Conservation (phyloP, 2,888 invertebrate species). For the Conchocele bisecta region DNA sequence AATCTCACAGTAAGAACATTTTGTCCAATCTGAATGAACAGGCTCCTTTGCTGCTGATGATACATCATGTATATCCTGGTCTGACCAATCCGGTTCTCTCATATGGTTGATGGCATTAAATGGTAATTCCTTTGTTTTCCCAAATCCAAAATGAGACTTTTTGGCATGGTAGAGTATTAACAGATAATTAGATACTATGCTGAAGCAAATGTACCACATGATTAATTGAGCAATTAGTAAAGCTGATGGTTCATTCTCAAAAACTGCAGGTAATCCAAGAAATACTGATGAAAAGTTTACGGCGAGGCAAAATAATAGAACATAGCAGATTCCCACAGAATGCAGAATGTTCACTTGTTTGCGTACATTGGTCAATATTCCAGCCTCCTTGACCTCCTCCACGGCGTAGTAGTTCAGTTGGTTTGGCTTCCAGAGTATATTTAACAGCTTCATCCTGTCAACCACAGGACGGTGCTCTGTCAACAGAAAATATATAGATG, state of each 20-base stretch:
- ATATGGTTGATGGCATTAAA: slow-evolving; percentile 23
- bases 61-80: slow-evolving; percentile 4
- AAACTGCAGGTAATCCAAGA: slow-evolving; percentile 62
- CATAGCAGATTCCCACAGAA: slow-evolving; percentile 59
- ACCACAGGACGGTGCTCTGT: no score
- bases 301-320: slow-evolving; percentile 52
- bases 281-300: slow-evolving; percentile 54
- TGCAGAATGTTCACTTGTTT: slow-evolving; percentile 57
- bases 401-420: slow-evolving; percentile 45
- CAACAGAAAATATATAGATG: no score
- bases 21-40: slow-evolving; percentile 51
- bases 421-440: slow-evolving; percentile 45
- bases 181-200: slow-evolving; percentile 64
- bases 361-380: slow-evolving; percentile 22
- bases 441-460: slow-evolving; percentile 20
- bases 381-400: not conserved
- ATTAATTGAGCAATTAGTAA: slow-evolving; percentile 45
- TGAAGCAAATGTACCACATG: slow-evolving; percentile 61
- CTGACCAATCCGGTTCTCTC: slow-evolving; percentile 21
- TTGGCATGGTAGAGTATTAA: slow-evolving; percentile 56
- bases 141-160: slow-evolving; percentile 52
- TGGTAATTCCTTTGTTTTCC: slow-evolving; percentile 42
- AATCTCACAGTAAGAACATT: slow-evolving; percentile 69
- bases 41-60: not conserved
- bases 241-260: slow-evolving; percentile 35